phyloP scores from a whole-genome alignment of 1,140 invertebrate genomes.

The Bombus breviceps region DNA sequence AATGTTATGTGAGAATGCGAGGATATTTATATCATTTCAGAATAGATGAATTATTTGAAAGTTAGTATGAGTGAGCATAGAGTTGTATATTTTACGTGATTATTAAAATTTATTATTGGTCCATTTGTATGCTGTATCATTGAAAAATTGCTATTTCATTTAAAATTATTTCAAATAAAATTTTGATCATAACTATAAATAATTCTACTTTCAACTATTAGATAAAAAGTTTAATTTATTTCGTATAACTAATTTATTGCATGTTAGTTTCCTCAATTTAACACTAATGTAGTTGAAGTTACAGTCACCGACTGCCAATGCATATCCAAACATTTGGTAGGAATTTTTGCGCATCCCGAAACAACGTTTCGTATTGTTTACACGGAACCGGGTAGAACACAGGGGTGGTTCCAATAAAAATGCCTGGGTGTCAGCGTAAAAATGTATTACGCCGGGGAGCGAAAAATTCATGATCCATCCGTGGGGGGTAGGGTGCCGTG shows the following conservation, averaged over 20 bases:
- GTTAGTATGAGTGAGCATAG: background rate
- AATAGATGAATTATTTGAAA: background rate
- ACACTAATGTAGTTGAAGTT: background rate
- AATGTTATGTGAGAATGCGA: background rate
- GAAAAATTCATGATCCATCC: slow-evolving; percentile 21
- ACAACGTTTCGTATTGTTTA: background rate
- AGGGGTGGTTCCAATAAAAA: slow-evolving; percentile 30
- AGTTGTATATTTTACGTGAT: background rate
- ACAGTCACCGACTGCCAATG: background rate
- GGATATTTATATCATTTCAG: too few relatives aligned
- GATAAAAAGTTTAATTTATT: background rate
- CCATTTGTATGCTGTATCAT: too few relatives aligned
- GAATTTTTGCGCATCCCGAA: background rate
- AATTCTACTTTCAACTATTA: background rate
- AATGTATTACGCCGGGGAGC: slow-evolving; percentile 24
- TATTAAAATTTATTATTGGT: background rate
- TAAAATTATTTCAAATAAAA: too few relatives aligned
- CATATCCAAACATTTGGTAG: background rate
- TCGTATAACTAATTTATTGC: background rate
- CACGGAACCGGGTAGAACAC: background rate
- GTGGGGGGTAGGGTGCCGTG: background rate
- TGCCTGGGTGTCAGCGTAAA: slow-evolving; percentile 22
- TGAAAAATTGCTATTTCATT: too few relatives aligned
- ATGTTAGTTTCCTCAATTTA: background rate
- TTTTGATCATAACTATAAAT: too few relatives aligned